Conservation (phyloP, 2,113 vertebrate species). For the Nerophis ophidion region DNA sequence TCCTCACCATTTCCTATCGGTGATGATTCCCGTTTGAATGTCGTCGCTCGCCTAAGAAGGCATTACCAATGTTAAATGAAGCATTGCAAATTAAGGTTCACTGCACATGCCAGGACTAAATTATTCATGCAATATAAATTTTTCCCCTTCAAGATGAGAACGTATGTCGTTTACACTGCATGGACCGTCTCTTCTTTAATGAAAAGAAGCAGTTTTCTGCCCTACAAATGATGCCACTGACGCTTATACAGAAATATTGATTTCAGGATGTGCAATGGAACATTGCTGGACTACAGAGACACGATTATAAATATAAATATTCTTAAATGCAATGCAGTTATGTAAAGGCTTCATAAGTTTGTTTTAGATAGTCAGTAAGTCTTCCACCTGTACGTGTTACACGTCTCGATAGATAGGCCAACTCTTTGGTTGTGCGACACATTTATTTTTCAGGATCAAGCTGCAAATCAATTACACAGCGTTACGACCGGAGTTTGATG, state of each 20-base stretch:
- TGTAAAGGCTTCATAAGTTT: too few species aligned
- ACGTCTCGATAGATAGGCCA: too few species aligned
- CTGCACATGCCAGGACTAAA: conserved; percentile 55
- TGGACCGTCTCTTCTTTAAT: conserved; percentile 41
- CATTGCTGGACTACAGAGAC: conserved; percentile 5
- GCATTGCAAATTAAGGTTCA: conserved; percentile 62
- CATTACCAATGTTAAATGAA: conserved; percentile 67
- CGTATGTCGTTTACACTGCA: conserved; percentile 38
- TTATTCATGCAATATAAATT: conserved; percentile 60
- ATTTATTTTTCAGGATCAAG: too few species aligned
- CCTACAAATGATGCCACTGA: conserved; percentile 33
- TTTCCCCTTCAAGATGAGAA: conserved; percentile 44
- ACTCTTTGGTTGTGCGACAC: too few species aligned
- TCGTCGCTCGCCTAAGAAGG: conserved; percentile 49
- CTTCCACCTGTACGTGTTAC: too few species aligned
- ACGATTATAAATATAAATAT: too few species aligned
- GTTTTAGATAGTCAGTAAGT: too few species aligned
- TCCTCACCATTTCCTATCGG: conserved; percentile 43
- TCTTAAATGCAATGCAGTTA: too few species aligned
- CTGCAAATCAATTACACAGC: too few species aligned
- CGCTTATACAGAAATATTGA: conserved; percentile 5
- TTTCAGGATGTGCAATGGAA: background rate
- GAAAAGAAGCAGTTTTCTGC: conserved; percentile 29
- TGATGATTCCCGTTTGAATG: conserved; percentile 51
- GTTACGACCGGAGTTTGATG: too few species aligned